Base-by-base conservation (phyloP, 23 tunicate genomes). In the Halocynthia roretzi region DNA sequence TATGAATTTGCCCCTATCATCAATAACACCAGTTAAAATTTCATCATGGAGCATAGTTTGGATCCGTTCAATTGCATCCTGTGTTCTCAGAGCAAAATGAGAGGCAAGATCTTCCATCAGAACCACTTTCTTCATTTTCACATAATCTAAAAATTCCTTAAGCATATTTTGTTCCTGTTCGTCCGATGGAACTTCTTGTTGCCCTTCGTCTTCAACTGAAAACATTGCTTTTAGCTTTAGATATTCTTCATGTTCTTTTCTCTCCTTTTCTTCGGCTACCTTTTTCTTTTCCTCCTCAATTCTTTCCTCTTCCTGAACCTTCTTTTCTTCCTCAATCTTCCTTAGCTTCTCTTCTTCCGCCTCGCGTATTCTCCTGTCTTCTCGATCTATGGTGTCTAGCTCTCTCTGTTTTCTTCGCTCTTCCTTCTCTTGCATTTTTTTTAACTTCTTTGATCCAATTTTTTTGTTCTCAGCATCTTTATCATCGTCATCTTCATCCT, bases 31-130 rank as follows among this genome's bases (percentile, higher is more conserved):
- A 61, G 92, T 86, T 54, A 92, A 66, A 18, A 62, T 78, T 60
- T 77, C 98, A 72, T 92, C 87, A 6, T 82, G 76, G 9, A 92
- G 67, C 76, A 92, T 53, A 48, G 75, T 82, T 53, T 92, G 98
- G 40, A 92, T 87, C 70, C 92, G 82, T 56, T 92, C 98, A 51
- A 92, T 92, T 20, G 92, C 93, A 55, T 86, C 87, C 83, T 92
- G 98, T 7, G 88, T 84, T 17, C 93, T 63, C 5, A 92, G 76
- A 22, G 92, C 98, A 67, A 92, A 92, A 75, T 92, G 98, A 49
- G 98, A 92, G 7, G 98, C 98, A 52, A 92, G 72, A 54, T 92
- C 98, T 82, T 92, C 98, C 9, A 92, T 78, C 23, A 92, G 67
- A 12, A 92, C 81, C 48, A 92, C 98, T 86, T 92, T 92, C 17